Percentiles rank a stretch among this genome's conserved stretches.
phyloP scores from a whole-genome alignment of 2,797 vertebrate genomes.

The Phrynocephalus vlangalii region DNA sequence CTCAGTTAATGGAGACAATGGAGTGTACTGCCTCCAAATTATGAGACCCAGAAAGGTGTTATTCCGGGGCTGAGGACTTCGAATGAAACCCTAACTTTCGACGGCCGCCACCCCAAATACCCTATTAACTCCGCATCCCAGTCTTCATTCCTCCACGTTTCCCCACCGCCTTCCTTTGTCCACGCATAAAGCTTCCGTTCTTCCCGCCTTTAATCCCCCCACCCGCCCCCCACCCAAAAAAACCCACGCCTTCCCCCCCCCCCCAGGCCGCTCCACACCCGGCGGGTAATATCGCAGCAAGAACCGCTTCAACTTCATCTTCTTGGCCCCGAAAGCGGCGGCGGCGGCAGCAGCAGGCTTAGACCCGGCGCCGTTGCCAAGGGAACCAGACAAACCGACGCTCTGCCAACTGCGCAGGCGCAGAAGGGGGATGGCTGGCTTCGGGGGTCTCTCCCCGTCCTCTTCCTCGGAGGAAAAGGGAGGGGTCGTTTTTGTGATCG shows the following conservation, averaged over 20 bases:
- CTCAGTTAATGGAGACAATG: not conserved
- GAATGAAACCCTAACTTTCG: rapidly evolving
- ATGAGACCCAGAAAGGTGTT: not conserved
- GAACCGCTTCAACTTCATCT: constrained; percentile 88
- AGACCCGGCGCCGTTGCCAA: constrained; percentile 44
- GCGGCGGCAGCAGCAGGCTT: not conserved
- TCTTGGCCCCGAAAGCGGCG: constrained; percentile 37
- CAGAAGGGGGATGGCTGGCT: too few species aligned
- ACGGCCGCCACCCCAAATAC: not conserved
- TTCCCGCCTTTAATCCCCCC: not conserved
- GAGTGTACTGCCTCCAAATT: not conserved
- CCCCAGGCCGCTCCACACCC: constrained; percentile 71
- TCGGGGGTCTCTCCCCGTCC: too few species aligned
- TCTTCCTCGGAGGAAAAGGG: not conserved
- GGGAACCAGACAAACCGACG: constrained; percentile 67
- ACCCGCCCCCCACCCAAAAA: too few species aligned
- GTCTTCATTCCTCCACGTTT: not conserved
- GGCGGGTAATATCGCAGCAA: constrained; percentile 92
- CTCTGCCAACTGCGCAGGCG: rapidly evolving
- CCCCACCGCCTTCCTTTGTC: not conserved
- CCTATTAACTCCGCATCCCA: too few species aligned
- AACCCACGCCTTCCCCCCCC: not conserved
- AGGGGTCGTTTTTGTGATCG: not conserved
- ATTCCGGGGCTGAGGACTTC: not conserved
- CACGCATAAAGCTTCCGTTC: not conserved